Percentiles rank a stretch among this genome's conserved stretches.
Conservation (phyloP, 2,888 invertebrate genomes). For the Morinoia aosen region DNA sequence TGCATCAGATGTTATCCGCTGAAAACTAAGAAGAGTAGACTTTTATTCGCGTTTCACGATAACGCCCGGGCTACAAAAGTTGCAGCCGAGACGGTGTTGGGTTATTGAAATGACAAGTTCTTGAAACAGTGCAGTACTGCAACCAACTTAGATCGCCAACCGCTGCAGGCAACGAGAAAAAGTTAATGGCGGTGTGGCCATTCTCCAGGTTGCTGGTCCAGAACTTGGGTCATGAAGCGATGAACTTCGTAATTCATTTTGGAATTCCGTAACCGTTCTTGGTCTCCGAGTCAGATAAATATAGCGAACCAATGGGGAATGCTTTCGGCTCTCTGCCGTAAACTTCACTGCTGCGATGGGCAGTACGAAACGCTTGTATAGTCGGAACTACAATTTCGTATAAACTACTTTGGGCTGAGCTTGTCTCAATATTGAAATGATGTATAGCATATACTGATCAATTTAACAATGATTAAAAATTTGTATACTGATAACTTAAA, state of each 20-base stretch:
- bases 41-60: neutral
- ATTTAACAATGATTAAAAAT: no score
- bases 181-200: constrained; percentile 6
- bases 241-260: neutral
- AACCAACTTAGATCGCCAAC: neutral
- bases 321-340: neutral
- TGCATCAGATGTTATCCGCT: neutral
- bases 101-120: neutral
- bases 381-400: neutral
- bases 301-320: neutral
- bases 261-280: neutral
- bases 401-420: neutral
- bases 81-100: neutral
- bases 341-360: neutral
- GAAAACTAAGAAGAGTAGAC: neutral
- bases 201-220: neutral
- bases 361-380: neutral
- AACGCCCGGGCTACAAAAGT: neutral
- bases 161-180: neutral
- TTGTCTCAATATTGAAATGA: neutral
- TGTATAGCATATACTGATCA: neutral
- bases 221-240: constrained; percentile 12
- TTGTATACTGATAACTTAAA: no score
- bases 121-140: neutral
- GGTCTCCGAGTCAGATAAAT: neutral